Base-by-base conservation (phyloP, 2,797 vertebrate genomes). In the Helostoma temminkii region DNA sequence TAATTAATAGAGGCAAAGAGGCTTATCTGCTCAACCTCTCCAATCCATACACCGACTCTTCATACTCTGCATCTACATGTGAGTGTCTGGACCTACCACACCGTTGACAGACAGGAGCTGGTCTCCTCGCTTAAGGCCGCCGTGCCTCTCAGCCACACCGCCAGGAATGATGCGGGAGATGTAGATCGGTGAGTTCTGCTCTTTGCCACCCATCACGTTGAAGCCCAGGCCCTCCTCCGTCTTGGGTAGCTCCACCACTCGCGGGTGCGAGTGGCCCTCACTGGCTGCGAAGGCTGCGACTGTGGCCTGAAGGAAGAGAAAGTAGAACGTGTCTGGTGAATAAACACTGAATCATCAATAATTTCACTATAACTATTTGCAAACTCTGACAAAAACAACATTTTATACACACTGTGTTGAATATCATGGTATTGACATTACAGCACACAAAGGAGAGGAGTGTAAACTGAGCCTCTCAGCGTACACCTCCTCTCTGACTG, bases 161-260 rank as follows among this genome's bases (percentile, higher is more conserved):
- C 97, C 98, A 2, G 98, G 98, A 88, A 99, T 99, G 91, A 99
- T 98, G 87, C 98, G 97, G 53, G 97, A 99, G 92, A 99, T 99
- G 87, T 99, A 99, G 87, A 99, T 99, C 9, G 98, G 98, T 0
- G 98, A 99, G 90, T 99, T 99, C 85, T 99, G 97, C 78, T 99
- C 97, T 84, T 98, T 99, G 82, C 98, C 97, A 47, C 97, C 98
- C 98, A 99, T 99, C 78, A 99, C 97, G 32, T 99, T 99, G 91
- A 99, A 99, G 80, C 98, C 98, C 78, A 99, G 93, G 25, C 98
- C 98, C 89, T 99, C 98, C 59, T 99, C 98, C 1, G 97, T 99
- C 93, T 99, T 99, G 47, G 98, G 98, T 46, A 99, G 94, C 90
- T 99, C 98, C 37, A 99, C 97, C 76, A 99, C 97, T 60, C 97